Conservation (phyloP, 2,113 vertebrate species). For the Pavo muticus region DNA sequence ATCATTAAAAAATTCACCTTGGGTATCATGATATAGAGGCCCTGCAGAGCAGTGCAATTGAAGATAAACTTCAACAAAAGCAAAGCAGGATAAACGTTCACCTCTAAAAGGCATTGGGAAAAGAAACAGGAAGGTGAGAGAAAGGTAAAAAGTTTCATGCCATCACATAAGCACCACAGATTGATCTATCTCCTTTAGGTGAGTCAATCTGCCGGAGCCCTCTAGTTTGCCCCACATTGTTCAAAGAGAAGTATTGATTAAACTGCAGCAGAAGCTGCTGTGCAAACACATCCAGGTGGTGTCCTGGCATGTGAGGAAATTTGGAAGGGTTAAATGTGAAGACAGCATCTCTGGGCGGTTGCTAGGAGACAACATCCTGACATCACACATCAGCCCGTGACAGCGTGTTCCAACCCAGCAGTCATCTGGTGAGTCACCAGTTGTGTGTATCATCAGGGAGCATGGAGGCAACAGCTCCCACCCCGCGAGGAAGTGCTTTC, state of each 20-base stretch:
- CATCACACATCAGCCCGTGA: slow-evolving; percentile 5
- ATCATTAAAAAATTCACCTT: background rate
- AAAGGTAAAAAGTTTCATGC: background rate
- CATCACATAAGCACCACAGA: background rate
- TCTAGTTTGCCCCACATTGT: background rate
- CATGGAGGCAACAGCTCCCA: background rate
- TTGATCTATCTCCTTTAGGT: background rate
- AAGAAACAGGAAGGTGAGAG: background rate
- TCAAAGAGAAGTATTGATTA: slow-evolving; percentile 29
- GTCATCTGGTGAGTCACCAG: background rate
- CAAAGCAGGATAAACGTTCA: background rate
- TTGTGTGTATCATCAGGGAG: background rate
- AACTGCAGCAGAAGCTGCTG: background rate
- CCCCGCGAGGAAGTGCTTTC: background rate
- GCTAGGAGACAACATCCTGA: slow-evolving; percentile 50
- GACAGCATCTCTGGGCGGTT: background rate
- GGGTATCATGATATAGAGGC: background rate
- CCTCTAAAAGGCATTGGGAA: background rate
- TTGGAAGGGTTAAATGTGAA: slow-evolving; percentile 19
- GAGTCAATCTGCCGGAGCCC: background rate
- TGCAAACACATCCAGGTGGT: slow-evolving; percentile 1
- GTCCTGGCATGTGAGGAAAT: background rate
- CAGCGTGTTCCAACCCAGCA: slow-evolving; percentile 7
- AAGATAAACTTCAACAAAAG: background rate
- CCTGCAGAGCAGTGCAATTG: background rate